Evolutionary conservation across 2,888 invertebrate genomes (phyloP).

Genomic region (Ophion costatus): DNA sequence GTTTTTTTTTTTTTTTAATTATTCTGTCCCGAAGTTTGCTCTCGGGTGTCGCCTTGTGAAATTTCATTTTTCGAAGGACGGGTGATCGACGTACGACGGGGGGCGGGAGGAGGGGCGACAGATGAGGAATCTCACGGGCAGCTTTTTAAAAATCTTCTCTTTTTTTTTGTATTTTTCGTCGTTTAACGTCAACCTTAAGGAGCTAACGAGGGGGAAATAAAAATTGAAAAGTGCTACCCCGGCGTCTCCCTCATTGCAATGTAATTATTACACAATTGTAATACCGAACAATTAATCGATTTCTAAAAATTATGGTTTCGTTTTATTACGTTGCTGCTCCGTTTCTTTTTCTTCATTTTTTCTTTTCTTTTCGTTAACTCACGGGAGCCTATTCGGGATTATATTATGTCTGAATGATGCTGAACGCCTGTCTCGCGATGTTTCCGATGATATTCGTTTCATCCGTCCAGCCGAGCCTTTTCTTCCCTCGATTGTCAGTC

Average conservation of each 20-base stretch:
- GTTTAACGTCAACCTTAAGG: conserved; percentile 34
- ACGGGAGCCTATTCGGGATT: conserved; percentile 63
- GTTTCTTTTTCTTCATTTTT: neutral
- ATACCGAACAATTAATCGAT: conserved; percentile 75
- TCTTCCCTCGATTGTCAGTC: conserved; percentile 27
- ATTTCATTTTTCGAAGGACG: conserved; percentile 57
- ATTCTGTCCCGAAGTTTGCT: conserved; percentile 12
- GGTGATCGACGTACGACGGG: conserved; percentile 48
- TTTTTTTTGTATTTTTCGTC: conserved; percentile 13
- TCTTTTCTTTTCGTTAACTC: conserved; percentile 45
- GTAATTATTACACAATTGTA: conserved; percentile 63
- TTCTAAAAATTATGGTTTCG: conserved; percentile 73
- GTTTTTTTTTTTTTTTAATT: neutral
- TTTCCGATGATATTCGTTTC: conserved; percentile 58
- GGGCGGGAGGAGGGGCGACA: conserved; percentile 38
- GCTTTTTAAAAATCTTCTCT: conserved; percentile 10
- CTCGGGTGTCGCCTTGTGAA: conserved; percentile 15
- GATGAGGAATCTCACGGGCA: conserved; percentile 44
- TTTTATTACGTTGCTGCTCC: conserved; percentile 65
- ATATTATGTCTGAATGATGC: conserved; percentile 59
- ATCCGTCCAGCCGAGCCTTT: conserved; percentile 44
- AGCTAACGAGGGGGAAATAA: conserved; percentile 38
- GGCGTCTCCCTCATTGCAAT: conserved; percentile 62
- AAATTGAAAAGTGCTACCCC: conserved; percentile 38
- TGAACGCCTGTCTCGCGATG: conserved; percentile 61